phyloP scores from a whole-genome alignment of 2,797 vertebrate genomes.

The Luscinia megarhynchos region DNA sequence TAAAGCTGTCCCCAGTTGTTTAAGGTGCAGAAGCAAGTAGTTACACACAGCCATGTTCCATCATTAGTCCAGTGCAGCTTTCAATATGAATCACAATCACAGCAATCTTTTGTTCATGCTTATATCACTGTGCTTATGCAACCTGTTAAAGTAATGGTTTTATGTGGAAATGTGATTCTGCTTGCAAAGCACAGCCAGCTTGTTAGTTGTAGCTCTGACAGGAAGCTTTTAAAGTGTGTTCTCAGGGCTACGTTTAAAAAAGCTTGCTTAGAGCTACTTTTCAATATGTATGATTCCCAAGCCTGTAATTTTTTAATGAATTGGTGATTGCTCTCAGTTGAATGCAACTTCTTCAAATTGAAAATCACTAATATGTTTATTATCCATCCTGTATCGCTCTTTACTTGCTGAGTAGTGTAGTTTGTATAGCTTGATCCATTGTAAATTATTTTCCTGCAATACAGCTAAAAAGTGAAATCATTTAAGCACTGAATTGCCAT shows the following conservation, averaged over 20 bases:
- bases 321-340: neutral
- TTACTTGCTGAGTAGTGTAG: neutral
- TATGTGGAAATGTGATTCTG: neutral
- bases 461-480: neutral
- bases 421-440: neutral
- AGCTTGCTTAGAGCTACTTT: neutral
- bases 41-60: neutral
- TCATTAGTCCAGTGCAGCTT: neutral
- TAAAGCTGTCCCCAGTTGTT: neutral
- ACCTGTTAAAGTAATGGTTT: neutral
- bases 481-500: neutral
- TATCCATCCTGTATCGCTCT: neutral
- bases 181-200: neutral
- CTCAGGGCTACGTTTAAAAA: neutral
- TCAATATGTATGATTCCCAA: neutral
- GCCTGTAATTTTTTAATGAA: constrained; percentile 11
- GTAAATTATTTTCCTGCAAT: neutral
- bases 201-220: neutral
- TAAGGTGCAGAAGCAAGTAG: neutral
- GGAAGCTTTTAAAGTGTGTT: neutral
- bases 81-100: neutral
- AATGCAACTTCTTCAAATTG: neutral
- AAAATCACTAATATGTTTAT: neutral
- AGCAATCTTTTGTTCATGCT: neutral
- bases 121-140: neutral